phyloP scores from a whole-genome alignment of 2,113 vertebrate species.

The Nerophis lumbriciformis region DNA sequence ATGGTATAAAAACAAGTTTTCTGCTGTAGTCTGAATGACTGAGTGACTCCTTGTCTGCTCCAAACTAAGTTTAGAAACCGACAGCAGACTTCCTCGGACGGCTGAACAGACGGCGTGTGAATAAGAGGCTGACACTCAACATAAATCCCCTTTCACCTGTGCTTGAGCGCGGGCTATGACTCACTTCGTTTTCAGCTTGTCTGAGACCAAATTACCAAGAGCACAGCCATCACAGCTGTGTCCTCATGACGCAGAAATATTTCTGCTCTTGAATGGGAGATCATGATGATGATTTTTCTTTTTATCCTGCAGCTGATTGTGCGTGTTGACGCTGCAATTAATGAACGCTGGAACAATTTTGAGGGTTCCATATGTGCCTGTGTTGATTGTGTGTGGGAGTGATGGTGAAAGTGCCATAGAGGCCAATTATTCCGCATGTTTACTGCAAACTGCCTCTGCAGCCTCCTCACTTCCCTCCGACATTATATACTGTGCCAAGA shows the following conservation, averaged over 20 bases:
- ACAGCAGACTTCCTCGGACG: slow-evolving; percentile 39
- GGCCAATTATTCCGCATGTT: slow-evolving; percentile 16
- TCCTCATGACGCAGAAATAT: slow-evolving; percentile 41
- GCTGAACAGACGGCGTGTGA: slow-evolving; percentile 42
- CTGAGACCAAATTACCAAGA: slow-evolving; percentile 46
- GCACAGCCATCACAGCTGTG: slow-evolving; percentile 43
- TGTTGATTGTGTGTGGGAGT: slow-evolving; percentile 1
- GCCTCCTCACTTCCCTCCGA: slow-evolving; percentile 9
- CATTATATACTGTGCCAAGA: background rate
- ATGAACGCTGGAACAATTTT: background rate
- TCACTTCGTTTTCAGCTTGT: slow-evolving; percentile 57
- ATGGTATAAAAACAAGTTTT: background rate
- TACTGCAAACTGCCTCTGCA: slow-evolving; percentile 6
- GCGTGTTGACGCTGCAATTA: background rate
- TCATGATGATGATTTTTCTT: slow-evolving; percentile 24
- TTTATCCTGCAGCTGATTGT: slow-evolving; percentile 10
- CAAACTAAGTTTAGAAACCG: slow-evolving; percentile 51
- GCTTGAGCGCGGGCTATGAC: slow-evolving; percentile 46
- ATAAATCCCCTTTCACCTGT: slow-evolving; percentile 41
- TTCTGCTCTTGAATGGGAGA: slow-evolving; percentile 28
- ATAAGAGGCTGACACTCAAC: slow-evolving; percentile 28
- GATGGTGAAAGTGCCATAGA: slow-evolving; percentile 6
- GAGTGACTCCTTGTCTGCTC: slow-evolving; percentile 18
- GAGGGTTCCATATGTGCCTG: background rate
- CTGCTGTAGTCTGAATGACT: slow-evolving; percentile 13